Evolutionary conservation across 2,888 invertebrate genomes (phyloP).

Genomic region (Entomobrya multifasciata): DNA sequence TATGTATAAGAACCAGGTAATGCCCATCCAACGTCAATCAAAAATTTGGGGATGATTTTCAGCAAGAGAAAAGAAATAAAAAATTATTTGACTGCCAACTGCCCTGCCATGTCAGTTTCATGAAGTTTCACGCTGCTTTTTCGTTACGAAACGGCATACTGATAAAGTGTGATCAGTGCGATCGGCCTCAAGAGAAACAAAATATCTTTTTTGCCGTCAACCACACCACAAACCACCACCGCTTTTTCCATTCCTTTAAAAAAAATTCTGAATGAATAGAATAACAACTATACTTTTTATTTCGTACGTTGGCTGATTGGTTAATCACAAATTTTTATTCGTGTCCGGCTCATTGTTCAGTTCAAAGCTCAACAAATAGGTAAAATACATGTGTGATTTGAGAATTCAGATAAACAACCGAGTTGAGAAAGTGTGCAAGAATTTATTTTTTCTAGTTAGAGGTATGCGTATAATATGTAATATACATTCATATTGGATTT

Average conservation of each 20-base stretch:
- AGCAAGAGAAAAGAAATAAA: conserved; percentile 1
- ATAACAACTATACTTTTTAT: background rate
- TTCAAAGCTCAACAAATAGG: too few species aligned
- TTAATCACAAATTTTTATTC: background rate
- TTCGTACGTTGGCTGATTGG: background rate
- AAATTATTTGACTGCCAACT: background rate
- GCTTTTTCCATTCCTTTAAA: background rate
- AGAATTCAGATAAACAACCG: too few species aligned
- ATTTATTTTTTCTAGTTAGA: too few species aligned
- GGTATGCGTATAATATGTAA: too few species aligned
- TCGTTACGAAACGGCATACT: conserved; percentile 58
- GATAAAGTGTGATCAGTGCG: conserved; percentile 40
- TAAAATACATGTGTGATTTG: too few species aligned
- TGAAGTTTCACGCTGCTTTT: conserved; percentile 60
- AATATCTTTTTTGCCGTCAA: background rate
- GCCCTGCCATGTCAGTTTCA: conserved; percentile 51
- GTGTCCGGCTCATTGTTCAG: too few species aligned
- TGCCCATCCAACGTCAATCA: conserved; percentile 45
- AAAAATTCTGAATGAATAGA: too few species aligned
- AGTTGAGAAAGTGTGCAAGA: too few species aligned
- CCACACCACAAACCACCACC: background rate
- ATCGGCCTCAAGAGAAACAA: background rate
- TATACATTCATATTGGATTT: too few species aligned
- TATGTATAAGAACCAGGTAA: background rate
- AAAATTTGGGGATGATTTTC: conserved; percentile 25